Evolutionary conservation across 2,113 vertebrate species (phyloP).

Genomic region (Scolopax mira): DNA sequence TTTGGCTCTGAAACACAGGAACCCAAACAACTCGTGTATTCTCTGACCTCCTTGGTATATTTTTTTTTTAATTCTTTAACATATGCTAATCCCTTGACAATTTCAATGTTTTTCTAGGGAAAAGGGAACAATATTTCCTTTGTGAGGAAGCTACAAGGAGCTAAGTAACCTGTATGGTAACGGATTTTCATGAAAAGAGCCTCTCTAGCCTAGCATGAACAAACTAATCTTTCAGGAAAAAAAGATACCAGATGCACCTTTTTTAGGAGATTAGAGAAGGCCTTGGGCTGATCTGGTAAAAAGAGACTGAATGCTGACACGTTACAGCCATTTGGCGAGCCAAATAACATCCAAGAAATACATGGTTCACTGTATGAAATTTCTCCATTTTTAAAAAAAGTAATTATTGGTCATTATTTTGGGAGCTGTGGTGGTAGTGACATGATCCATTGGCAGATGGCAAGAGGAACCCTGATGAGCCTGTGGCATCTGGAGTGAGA

Average conservation of each 20-base stretch:
- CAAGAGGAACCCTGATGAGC: neutral
- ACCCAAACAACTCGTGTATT: neutral
- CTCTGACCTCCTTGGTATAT: neutral
- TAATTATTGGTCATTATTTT: neutral
- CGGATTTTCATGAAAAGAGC: neutral
- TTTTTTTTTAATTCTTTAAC: neutral
- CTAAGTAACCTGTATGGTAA: neutral
- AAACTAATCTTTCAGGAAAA: neutral
- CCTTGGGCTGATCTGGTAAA: neutral
- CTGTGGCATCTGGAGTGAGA: neutral
- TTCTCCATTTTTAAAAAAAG: neutral
- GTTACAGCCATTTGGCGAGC: neutral
- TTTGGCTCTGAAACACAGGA: neutral
- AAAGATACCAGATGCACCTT: neutral
- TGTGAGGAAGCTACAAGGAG: neutral
- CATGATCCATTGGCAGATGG: neutral
- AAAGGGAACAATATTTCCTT: neutral
- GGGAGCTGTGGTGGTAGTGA: neutral
- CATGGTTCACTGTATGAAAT: neutral
- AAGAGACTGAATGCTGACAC: neutral
- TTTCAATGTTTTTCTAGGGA: neutral
- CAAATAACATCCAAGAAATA: neutral
- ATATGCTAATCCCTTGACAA: neutral
- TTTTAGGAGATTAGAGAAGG: neutral
- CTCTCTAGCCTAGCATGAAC: neutral